phyloP scores from a whole-genome alignment of 2,797 vertebrate genomes.

The Sebastes trivittatus region DNA sequence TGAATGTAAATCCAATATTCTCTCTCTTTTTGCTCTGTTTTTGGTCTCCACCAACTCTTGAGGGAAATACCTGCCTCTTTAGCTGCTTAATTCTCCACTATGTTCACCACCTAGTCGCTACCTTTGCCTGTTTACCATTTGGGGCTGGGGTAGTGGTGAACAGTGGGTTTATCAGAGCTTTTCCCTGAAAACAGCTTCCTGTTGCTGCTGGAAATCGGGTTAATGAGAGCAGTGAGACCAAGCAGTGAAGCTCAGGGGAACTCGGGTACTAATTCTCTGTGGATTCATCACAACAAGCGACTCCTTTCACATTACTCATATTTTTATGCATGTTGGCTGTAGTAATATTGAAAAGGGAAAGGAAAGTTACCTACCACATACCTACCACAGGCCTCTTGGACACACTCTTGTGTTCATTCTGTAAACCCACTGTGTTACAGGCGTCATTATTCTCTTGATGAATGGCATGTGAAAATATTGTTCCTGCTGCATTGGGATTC shows the following conservation, averaged over 20 bases:
- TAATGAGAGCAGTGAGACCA: background rate
- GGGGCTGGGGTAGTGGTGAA: background rate
- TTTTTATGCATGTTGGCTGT: background rate
- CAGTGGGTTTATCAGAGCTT: background rate
- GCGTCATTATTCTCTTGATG: background rate
- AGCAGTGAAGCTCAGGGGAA: background rate
- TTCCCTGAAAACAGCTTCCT: background rate
- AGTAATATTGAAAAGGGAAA: background rate
- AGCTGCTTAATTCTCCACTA: background rate
- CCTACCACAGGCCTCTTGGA: background rate
- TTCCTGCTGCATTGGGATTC: background rate
- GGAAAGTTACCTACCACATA: background rate
- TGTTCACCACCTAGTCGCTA: background rate
- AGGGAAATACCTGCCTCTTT: background rate
- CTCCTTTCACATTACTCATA: background rate
- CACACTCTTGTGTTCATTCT: background rate
- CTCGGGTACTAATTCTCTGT: background rate
- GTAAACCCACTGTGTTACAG: background rate
- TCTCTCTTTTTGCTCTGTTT: background rate
- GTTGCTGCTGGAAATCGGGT: constrained; percentile 10
- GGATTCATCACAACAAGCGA: background rate
- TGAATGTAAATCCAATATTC: background rate
- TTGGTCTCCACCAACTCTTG: background rate
- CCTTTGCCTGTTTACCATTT: background rate
- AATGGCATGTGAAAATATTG: background rate